phyloP scores from a whole-genome alignment of 2,797 vertebrate species.

The Bucorvus abyssinicus region DNA sequence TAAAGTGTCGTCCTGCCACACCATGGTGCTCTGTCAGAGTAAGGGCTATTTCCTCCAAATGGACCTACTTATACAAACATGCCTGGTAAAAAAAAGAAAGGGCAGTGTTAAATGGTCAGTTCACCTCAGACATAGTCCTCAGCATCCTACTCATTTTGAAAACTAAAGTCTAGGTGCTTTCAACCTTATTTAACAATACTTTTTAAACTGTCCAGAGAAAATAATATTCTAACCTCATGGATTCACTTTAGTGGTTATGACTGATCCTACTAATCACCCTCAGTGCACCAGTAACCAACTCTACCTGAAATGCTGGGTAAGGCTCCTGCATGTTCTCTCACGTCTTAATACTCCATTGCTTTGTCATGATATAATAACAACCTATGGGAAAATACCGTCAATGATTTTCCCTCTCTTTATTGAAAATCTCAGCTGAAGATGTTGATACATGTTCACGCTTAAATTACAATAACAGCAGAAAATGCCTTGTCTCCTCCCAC shows the following conservation, averaged over 20 bases:
- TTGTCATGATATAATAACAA: conserved; percentile 6
- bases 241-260: not conserved
- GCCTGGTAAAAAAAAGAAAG: not conserved
- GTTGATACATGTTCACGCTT: not conserved
- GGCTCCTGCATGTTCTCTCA: not conserved
- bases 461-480: not conserved
- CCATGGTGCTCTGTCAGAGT: not conserved
- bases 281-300: not conserved
- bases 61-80: not conserved
- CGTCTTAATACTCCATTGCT: not conserved
- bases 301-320: not conserved
- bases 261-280: not conserved
- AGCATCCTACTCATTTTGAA: not conserved
- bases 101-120: not conserved
- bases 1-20: not conserved
- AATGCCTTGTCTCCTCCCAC: not conserved
- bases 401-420: not conserved
- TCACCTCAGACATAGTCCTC: not conserved
- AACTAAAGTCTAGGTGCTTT: not conserved
- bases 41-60: not conserved
- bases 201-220: not conserved
- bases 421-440: not conserved
- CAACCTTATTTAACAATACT: not conserved
- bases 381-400: not conserved
- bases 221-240: not conserved